Base-by-base conservation (phyloP, 2,797 vertebrate genomes). In the Vespertilio murinus region DNA sequence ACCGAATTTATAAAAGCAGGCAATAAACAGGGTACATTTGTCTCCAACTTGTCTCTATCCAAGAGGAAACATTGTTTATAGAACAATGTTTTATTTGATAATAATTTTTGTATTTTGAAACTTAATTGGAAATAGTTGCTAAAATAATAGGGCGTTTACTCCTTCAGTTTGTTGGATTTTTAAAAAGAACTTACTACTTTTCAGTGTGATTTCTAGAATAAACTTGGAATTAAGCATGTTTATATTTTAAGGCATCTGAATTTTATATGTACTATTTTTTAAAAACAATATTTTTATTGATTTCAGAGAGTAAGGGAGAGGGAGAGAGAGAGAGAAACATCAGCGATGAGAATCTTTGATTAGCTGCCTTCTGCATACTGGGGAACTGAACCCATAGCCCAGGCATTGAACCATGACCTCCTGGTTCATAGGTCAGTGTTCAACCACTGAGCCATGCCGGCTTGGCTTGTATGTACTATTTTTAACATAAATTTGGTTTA, bases 61-160 rank as follows among this genome's bases (percentile, higher is more conserved):
- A 17, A 35, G 74, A 42, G 56, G 67, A 73, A 38, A 38, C 42
- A 64, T 40, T 3, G 3, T 78, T 93, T 61, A 59, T 56, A 47
- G 33, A 82, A 77, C 49, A 65, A 4, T 49, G 54, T 59, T 92
- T 93, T 83, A 71, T 90, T 69, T 69, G 20, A 67, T 73, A 1
- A 88, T 30, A 83, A 20, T 61, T 94, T 59, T 54, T 40, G 10
- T 79, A 78, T 78, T 94, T 90, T 25, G 22, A 88, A 88, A 80
- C 8, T 45, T 61, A 79, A 69, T 67, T 73, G 14, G 78, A 79
- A 91, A 47, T 78, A 86, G 49, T 18, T 87, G 65, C 45, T 73
- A 73, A 92, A 77, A 23, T 28, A 73, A 61, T 86, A 71, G 47
- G 56, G 54, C 69, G 12, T 92, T 86, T 56, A 88, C 84, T 79